Evolutionary conservation across 2,797 vertebrate species (phyloP).

Genomic region (Esox lucius): DNA sequence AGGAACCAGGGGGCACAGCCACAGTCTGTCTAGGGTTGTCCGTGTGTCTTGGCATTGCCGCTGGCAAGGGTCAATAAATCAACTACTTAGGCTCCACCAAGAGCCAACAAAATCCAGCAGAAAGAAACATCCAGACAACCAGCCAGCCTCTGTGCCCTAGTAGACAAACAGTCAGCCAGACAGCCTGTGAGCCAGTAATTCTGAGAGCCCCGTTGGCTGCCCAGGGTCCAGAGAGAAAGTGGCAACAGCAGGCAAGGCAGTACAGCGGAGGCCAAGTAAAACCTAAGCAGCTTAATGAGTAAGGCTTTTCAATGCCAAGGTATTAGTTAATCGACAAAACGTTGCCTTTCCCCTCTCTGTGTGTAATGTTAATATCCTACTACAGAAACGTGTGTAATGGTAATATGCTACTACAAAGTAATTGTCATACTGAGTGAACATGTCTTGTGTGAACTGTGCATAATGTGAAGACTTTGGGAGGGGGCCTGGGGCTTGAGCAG

Average conservation of each 20-base stretch:
- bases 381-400: background rate
- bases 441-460: background rate
- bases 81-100: background rate
- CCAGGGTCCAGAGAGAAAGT: background rate
- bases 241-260: no score
- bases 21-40: background rate
- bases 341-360: background rate
- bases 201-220: background rate
- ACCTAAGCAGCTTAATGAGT: background rate
- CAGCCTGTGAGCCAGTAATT: background rate
- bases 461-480: background rate
- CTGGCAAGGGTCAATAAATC: background rate
- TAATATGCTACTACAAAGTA: conserved; percentile 1
- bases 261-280: background rate
- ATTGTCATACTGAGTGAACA: background rate
- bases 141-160: background rate
- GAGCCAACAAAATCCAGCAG: no score
- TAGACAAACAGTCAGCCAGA: background rate
- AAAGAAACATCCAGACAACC: background rate
- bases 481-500: background rate
- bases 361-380: background rate
- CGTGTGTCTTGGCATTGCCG: background rate
- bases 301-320: background rate
- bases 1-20: background rate
- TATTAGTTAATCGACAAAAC: conserved; percentile 2